phyloP scores from a whole-genome alignment of 64 coral and sea anemone species.

The Stylophora pistillata region DNA sequence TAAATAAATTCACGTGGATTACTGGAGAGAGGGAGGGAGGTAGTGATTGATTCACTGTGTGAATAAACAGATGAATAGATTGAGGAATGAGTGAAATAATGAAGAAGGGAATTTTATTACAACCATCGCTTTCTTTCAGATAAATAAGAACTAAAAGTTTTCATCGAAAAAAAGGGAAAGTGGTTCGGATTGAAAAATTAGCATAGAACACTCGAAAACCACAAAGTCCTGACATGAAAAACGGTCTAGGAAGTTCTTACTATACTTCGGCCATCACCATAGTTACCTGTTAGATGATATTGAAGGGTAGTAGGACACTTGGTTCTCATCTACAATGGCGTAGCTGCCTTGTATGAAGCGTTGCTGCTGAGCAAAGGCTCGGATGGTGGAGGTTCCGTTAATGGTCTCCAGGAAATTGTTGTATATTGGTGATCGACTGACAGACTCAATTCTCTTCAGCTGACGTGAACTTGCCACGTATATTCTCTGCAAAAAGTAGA shows the following conservation, averaged over 20 bases:
- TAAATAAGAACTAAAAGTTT: too few relatives aligned
- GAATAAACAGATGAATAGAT: too few relatives aligned
- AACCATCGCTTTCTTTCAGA: too few relatives aligned
- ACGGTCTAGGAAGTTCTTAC: too few relatives aligned
- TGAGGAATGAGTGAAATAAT: too few relatives aligned
- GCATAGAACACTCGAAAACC: background rate
- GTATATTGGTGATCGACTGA: slow-evolving; percentile 91
- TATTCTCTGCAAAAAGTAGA: slow-evolving; percentile 52
- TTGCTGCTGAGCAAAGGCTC: slow-evolving; percentile 67
- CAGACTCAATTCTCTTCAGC: slow-evolving; percentile 80
- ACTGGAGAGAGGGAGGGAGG: background rate
- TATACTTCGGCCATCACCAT: background rate
- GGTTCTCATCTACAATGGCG: slow-evolving; percentile 74
- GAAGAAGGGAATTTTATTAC: too few relatives aligned
- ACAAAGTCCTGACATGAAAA: too few relatives aligned
- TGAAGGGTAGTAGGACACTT: slow-evolving; percentile 75
- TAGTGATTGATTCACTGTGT: background rate
- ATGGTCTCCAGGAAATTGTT: slow-evolving; percentile 86
- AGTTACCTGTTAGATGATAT: slow-evolving; percentile 68
- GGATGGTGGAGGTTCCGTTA: slow-evolving; percentile 79
- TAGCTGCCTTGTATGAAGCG: slow-evolving; percentile 72
- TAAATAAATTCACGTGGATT: too few relatives aligned
- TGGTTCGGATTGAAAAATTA: background rate
- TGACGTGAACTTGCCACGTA: slow-evolving; percentile 85
- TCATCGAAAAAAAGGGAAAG: too few relatives aligned